Conservation (phyloP, 1,140 invertebrate genomes). For the Asbolus verrucosus region DNA sequence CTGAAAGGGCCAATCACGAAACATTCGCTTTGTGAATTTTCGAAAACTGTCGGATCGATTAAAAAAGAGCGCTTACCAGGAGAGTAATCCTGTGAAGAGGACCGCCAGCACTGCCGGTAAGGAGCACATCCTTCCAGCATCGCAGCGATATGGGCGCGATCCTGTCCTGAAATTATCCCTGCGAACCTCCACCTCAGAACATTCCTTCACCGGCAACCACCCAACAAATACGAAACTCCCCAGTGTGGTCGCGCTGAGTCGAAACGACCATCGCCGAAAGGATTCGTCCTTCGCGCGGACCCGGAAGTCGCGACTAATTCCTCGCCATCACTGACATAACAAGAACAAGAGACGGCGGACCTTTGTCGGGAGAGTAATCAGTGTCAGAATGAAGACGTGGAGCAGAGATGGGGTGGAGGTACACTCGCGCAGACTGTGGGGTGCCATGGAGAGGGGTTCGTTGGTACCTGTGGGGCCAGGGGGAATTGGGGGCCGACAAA, state of each 20-base stretch:
- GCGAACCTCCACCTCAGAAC: no score
- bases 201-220: neutral
- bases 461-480: constrained; percentile 9
- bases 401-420: constrained; percentile 40
- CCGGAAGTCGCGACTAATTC: constrained; percentile 11
- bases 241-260: no score
- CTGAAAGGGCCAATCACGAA: constrained; percentile 2
- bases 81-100: constrained; percentile 1
- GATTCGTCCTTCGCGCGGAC: neutral
- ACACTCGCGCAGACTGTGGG: constrained; percentile 46
- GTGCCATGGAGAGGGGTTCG: constrained; percentile 35
- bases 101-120: constrained; percentile 32
- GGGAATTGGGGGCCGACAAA: constrained; percentile 48
- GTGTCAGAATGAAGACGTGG: constrained; percentile 50
- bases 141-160: neutral
- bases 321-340: constrained; percentile 3
- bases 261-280: neutral
- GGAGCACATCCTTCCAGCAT: constrained; percentile 40
- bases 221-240: no score
- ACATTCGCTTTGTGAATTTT: neutral
- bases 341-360: constrained; percentile 13
- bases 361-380: constrained; percentile 49
- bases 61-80: constrained; percentile 30
- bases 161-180: neutral
- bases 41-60: neutral